These are phyloP conservation scores for Trinorchestia longiramus DNA, from an alignment of 1,140 invertebrate genomes.

Conservation along the genomic window DNA sequence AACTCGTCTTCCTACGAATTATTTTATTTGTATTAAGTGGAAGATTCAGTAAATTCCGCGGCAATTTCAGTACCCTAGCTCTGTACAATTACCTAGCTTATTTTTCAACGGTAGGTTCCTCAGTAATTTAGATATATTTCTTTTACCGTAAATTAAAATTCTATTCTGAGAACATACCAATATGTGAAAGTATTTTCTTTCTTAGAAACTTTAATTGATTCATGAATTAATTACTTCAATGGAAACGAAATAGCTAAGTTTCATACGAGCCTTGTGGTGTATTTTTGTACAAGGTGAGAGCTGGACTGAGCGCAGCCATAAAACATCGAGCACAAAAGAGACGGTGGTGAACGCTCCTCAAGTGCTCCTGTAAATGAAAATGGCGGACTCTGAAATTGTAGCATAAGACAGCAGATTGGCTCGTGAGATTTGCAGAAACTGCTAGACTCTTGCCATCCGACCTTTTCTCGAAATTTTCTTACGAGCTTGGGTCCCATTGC, in stretches of 20 bases:
- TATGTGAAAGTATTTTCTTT: no score
- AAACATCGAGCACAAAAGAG: not conserved
- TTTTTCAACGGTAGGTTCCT: no score
- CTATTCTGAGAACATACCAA: no score
- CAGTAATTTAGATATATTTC: no score
- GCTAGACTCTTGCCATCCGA: not conserved
- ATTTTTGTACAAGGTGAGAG: not conserved
- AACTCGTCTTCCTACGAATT: no score
- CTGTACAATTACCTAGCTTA: no score
- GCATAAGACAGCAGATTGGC: not conserved
- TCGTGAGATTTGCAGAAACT: not conserved
- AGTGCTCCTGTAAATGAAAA: not conserved
- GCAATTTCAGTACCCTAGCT: no score
- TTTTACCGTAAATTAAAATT: no score
- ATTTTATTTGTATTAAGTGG: no score
- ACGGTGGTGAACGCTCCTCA: not conserved
- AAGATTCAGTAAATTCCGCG: no score
- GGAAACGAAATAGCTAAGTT: not conserved
- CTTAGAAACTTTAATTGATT: not conserved
- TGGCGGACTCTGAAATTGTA: not conserved
- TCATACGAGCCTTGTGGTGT: not conserved
- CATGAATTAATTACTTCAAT: not conserved
- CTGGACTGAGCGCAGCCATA: not conserved
- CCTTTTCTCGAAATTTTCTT: not conserved
- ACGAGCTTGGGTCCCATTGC: not conserved